Base-by-base conservation (phyloP, 2,888 invertebrate species). In the Melanostoma mellinum region DNA sequence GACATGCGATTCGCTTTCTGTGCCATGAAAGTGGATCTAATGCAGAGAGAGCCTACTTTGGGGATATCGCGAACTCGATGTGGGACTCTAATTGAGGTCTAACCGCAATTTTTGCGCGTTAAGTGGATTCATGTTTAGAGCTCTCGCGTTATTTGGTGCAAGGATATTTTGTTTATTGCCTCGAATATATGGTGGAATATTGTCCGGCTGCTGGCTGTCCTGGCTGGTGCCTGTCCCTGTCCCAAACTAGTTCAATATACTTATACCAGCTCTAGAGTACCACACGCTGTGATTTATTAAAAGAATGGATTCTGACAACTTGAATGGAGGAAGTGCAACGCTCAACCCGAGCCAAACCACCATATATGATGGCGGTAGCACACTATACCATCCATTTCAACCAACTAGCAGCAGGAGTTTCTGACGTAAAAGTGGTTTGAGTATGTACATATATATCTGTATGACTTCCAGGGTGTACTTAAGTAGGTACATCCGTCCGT, bases 241-340 rank as follows among this genome's bases (percentile, higher is more conserved):
- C 38, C 42, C 58, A 58, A 50, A 33, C 61, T 36, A 63, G 60
- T 46, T 46, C 48, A 50, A 72, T 48, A 56, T 67, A 75, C 58
- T 61, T 65, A 65, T 48, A 80, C 58, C 58, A 32, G 60, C 32
- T 38, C 50, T 63, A 33, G 46, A 44, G 58, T 79, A 84, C 79
- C 84, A 79, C 84, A 84, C 84, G 75, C 84, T 84, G 79, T 84
- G 84, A 84, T 84, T 84, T 84, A 84, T 84, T 79, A 84, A 82
- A 84, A 84, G 84, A 84, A 84, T 75, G 79, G 79, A 84, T 78
- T 79, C 84, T 84, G 78, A 79, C 84, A 84, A 75, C 79, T 79
- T 58, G 69, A 74, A 74, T 78, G 74, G 69, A 67, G 69, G 50
- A 20, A 74, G 82, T 82, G 77, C 77, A 73, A 77, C 52, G 30